Percentiles rank a stretch among this genome's conserved stretches.
These are phyloP conservation scores for Stichodactyla mertensii DNA, from an alignment of 64 coral and sea anemone species.

Conservation along the genomic window DNA sequence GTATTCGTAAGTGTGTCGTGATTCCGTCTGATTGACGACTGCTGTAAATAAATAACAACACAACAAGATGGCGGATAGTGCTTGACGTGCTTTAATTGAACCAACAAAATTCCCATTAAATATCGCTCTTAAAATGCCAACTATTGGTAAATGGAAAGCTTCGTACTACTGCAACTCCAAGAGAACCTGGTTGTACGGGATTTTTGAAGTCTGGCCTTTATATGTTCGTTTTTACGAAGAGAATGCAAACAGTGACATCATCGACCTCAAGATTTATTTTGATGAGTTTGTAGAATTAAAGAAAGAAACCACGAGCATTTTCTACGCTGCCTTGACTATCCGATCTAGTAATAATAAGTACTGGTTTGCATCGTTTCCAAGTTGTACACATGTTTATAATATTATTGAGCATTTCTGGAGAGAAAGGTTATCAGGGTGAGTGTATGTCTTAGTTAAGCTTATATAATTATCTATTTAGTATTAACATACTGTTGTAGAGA, in stretches of 20 bases:
- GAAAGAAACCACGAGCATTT: conserved; percentile 64
- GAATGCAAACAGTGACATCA: conserved; percentile 3
- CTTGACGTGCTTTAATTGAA: not conserved
- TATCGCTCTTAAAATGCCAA: conserved; percentile 30
- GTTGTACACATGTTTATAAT: conserved; percentile 63
- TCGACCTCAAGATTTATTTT: conserved; percentile 65
- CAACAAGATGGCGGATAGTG: not conserved
- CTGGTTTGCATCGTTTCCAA: conserved; percentile 89
- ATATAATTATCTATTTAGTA: not conserved
- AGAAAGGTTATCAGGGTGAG: conserved; percentile 60
- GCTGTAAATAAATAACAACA: not conserved
- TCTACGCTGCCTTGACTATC: conserved; percentile 81
- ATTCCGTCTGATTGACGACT: not conserved
- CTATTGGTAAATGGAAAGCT: conserved; percentile 79
- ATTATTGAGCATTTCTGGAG: conserved; percentile 96
- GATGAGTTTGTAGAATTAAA: conserved; percentile 84
- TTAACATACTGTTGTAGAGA: too few species aligned
- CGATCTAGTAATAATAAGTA: conserved; percentile 51
- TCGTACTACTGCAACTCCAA: conserved; percentile 74
- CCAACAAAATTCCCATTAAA: not conserved
- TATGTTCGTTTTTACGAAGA: conserved; percentile 78
- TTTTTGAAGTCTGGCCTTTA: conserved; percentile 45
- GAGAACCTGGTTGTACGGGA: conserved; percentile 79
- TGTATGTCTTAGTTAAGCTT: not conserved
- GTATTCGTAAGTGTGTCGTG: not conserved